Evolutionary conservation across 2,888 invertebrate genomes (phyloP), one percentile per base, ranked within the genome.

Genomic region (Drymonia ruficornis): DNA sequence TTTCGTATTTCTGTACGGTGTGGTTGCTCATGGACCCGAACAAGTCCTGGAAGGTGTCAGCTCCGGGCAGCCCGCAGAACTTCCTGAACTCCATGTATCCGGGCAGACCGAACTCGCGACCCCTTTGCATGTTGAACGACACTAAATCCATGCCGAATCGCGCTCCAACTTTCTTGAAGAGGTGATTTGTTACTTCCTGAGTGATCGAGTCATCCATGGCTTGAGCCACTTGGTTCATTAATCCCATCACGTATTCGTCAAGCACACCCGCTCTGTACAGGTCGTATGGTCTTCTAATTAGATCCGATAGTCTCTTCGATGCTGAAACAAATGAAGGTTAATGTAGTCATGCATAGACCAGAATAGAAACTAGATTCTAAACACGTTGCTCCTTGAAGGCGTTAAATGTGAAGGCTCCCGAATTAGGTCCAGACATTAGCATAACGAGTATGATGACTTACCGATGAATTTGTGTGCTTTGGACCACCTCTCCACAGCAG

Each of bases 131-230:
- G 84, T 98, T 98, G 81, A 98, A 97, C 11, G 98, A 96, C 15
- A 98, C 98, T 76, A 98, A 91, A 85, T 98, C 98, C 95, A 98
- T 95, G 65, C 98, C 98, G 77, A 96, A 97, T 54, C 96, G 81
- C 5, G 94, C 94, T 43, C 95, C 95, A 40, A 95, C 95, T 84
- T 97, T 97, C 87, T 98, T 98, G 90, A 98, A 98, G 53, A 98
- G 91, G 86, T 98, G 97, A 88, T 98, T 98, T 38, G 98, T 98
- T 1, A 98, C 97, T 94, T 98, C 95, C 74, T 95, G 95, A 0
- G 98, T 98, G 65, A 98, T 97, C 0, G 97, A 98, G 83, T 98
- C 98, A 82, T 98, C 98, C 97, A 98, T 98, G 78, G 98, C 97
- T 86, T 98, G 98, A 1, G 98, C 97, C 19, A 98, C 97, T 93